Percentiles rank a stretch among this genome's conserved stretches.
phyloP scores from a whole-genome alignment of 2,113 vertebrate species.

The Gopherus evgoodei region DNA sequence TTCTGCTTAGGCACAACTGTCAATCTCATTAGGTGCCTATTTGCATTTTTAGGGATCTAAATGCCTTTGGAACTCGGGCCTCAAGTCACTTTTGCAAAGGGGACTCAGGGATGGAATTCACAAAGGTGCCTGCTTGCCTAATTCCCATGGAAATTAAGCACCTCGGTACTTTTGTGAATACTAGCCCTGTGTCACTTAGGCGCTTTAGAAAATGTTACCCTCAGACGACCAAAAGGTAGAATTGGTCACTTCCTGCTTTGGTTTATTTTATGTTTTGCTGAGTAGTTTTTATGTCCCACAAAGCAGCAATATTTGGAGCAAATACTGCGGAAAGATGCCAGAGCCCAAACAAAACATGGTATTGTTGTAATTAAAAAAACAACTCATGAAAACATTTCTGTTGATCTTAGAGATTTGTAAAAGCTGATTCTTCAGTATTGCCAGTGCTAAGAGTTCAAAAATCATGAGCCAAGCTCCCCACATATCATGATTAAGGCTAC shows the following conservation, averaged over 20 bases:
- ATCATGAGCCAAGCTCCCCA: background rate
- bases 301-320: background rate
- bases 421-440: background rate
- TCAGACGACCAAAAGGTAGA: fast-evolving
- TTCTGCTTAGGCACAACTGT: background rate
- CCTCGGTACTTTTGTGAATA: background rate
- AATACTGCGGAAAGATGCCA: background rate
- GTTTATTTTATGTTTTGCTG: fast-evolving
- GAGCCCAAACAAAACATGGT: background rate
- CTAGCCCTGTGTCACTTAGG: fast-evolving
- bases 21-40: background rate
- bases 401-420: too few relatives aligned
- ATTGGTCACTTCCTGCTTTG: background rate
- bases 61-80: background rate
- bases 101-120: background rate
- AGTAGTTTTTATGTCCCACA: background rate
- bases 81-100: fast-evolving
- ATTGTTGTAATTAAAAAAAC: fast-evolving
- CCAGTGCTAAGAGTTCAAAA: background rate
- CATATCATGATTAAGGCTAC: background rate
- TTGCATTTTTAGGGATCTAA: background rate
- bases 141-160: background rate
- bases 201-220: background rate
- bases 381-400: background rate
- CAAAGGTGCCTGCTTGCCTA: background rate